Percentiles rank a stretch among this genome's conserved stretches.
phyloP scores from a whole-genome alignment of 2,888 invertebrate species.

The Caenorhabditis imperialis region DNA sequence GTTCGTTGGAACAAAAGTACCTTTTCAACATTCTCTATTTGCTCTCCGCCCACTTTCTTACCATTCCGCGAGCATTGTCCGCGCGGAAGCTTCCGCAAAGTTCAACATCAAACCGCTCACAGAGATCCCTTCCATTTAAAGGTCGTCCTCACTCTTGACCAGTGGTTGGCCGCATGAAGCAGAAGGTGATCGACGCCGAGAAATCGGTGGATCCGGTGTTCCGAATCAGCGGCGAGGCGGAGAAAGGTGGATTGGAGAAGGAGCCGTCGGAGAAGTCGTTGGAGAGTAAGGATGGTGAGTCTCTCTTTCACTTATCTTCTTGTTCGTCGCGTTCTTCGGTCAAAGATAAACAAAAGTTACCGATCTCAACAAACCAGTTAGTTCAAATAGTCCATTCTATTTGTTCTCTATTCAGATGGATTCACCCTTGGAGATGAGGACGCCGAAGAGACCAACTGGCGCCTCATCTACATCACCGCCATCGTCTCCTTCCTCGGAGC shows the following conservation, averaged over 20 bases:
- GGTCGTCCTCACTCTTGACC: background rate
- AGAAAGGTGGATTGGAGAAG: slow-evolving; percentile 25
- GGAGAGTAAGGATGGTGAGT: slow-evolving; percentile 33
- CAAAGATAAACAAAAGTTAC: background rate
- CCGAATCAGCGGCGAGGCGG: slow-evolving; percentile 21
- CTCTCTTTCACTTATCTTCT: background rate
- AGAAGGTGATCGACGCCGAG: slow-evolving; percentile 37
- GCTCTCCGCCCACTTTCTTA: slow-evolving; percentile 3
- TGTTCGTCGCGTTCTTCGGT: no score
- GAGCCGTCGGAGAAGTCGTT: slow-evolving; percentile 39
- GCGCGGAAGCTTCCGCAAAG: slow-evolving; percentile 49
- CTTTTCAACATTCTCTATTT: slow-evolving; percentile 7
- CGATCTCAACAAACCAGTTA: background rate
- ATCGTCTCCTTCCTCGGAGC: slow-evolving; percentile 52
- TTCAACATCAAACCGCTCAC: slow-evolving; percentile 37
- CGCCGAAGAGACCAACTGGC: slow-evolving; percentile 49
- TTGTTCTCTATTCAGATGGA: no score
- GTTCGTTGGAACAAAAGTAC: slow-evolving; percentile 23
- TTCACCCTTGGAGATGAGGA: slow-evolving; percentile 44
- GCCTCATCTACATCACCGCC: slow-evolving; percentile 50
- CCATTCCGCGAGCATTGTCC: slow-evolving; percentile 26
- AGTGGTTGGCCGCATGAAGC: slow-evolving; percentile 23
- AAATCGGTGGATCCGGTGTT: slow-evolving; percentile 42
- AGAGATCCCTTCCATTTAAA: slow-evolving; percentile 8
- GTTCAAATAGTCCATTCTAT: no score